These are phyloP conservation scores for Schlechtendalia chinensis DNA, from an alignment of 1,140 invertebrate genomes.

Conservation along the genomic window DNA sequence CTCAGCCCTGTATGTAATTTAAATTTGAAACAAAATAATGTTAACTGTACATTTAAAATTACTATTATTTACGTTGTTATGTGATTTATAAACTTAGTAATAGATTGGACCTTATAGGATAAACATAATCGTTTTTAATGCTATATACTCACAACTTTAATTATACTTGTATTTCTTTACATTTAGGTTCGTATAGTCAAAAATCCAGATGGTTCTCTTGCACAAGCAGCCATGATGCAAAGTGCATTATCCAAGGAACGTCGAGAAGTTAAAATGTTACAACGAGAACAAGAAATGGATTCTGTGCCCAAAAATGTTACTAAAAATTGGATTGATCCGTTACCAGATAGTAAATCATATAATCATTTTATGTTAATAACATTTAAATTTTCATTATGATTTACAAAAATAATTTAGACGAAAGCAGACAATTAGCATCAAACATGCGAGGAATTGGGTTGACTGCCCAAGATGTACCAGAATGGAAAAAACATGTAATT, in stretches of 20 bases:
- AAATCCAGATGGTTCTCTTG: constrained; percentile 97
- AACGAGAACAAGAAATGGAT: constrained; percentile 87
- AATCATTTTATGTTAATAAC: background rate
- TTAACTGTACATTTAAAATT: background rate
- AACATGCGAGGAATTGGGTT: constrained; percentile 81
- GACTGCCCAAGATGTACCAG: constrained; percentile 85
- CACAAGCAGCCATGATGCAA: constrained; percentile 99
- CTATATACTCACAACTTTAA: background rate
- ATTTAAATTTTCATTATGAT: background rate
- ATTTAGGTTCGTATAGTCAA: constrained; percentile 82
- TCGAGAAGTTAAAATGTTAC: constrained; percentile 88
- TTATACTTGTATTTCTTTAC: constrained; percentile 15
- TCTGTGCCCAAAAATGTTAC: constrained; percentile 77
- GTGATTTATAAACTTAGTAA: no score
- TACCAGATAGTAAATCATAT: constrained; percentile 70
- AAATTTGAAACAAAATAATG: background rate
- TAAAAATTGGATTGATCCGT: constrained; percentile 94
- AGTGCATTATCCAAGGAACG: constrained; percentile 95
- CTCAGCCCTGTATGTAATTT: constrained; percentile 75
- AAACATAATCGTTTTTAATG: no score
- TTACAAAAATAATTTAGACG: constrained; percentile 57
- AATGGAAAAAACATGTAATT: constrained; percentile 99
- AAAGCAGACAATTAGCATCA: constrained; percentile 68
- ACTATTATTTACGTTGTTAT: background rate
- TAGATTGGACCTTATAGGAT: no score